Conservation (phyloP, 1,140 invertebrate species). For the Eupristina koningsbergeri region DNA sequence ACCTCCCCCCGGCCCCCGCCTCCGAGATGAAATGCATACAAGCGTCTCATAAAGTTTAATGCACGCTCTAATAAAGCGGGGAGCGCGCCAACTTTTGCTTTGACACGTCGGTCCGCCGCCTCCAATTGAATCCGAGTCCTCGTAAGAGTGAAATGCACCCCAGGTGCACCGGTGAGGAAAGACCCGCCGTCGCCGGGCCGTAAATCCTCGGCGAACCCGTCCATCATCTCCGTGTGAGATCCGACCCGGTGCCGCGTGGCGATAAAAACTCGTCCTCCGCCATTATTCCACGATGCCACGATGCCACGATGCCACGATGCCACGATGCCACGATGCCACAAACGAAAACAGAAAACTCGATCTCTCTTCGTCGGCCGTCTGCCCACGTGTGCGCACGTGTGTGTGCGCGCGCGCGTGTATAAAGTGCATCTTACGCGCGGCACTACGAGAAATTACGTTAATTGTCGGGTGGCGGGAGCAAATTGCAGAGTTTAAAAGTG, state of each 20-base stretch:
- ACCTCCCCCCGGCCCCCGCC: too few species aligned
- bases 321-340: too few species aligned
- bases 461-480: conserved; percentile 24
- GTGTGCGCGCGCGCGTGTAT: too few species aligned
- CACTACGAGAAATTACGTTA: conserved; percentile 24
- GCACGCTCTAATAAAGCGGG: not conserved
- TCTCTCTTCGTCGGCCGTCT: not conserved
- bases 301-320: too few species aligned
- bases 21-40: not conserved
- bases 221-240: conserved; percentile 27
- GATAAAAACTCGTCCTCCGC: conserved; percentile 4
- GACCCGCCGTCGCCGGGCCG: not conserved
- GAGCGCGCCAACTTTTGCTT: conserved; percentile 15
- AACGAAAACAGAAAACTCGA: not conserved
- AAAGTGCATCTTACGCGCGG: conserved; percentile 5
- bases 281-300: not conserved
- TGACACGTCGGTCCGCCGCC: conserved; percentile 14
- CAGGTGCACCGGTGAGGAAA: not conserved
- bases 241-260: not conserved
- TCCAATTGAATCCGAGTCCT: conserved; percentile 9
- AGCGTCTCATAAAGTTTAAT: conserved; percentile 21
- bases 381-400: not conserved
- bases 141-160: not conserved
- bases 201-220: conserved; percentile 22
- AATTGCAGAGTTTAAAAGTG: conserved; percentile 34